Percentiles rank a stretch among this genome's conserved stretches.
Conservation (phyloP, 2,797 vertebrate species). For the Danio tinwini region DNA sequence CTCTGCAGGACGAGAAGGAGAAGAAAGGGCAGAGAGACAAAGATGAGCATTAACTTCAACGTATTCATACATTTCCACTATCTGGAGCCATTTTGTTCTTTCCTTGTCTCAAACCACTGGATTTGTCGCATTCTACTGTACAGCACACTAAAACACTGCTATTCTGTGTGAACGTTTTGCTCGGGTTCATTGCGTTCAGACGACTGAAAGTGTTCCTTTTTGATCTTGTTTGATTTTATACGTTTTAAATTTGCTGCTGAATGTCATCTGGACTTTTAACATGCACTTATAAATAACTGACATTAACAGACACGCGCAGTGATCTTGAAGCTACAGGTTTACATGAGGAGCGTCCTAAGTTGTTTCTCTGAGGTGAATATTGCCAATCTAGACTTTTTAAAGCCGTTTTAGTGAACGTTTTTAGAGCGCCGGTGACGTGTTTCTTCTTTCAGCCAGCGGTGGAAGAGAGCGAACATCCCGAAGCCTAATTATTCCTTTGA, state of each 20-base stretch:
- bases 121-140: constrained; percentile 70
- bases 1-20: constrained; percentile 96
- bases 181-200: constrained; percentile 74
- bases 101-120: constrained; percentile 64
- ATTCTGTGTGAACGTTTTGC: constrained; percentile 78
- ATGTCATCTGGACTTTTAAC: constrained; percentile 57
- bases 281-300: constrained; percentile 50
- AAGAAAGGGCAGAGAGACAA: constrained; percentile 90
- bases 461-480: constrained; percentile 31
- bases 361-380: constrained; percentile 41
- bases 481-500: constrained; percentile 39
- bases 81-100: constrained; percentile 39
- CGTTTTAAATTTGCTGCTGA: constrained; percentile 64
- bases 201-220: constrained; percentile 73
- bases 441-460: constrained; percentile 31
- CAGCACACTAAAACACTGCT: constrained; percentile 67
- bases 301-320: constrained; percentile 30
- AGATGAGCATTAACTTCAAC: constrained; percentile 86
- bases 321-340: constrained; percentile 41
- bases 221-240: constrained; percentile 76
- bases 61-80: constrained; percentile 39
- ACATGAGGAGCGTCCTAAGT: constrained; percentile 32
- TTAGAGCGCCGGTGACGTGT: neutral
- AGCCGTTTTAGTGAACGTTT: constrained; percentile 40
- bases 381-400: constrained; percentile 49